Evolutionary conservation across 2,888 invertebrate species (phyloP), one percentile per base, ranked within the genome.

Genomic region (Eretmocerus hayati): DNA sequence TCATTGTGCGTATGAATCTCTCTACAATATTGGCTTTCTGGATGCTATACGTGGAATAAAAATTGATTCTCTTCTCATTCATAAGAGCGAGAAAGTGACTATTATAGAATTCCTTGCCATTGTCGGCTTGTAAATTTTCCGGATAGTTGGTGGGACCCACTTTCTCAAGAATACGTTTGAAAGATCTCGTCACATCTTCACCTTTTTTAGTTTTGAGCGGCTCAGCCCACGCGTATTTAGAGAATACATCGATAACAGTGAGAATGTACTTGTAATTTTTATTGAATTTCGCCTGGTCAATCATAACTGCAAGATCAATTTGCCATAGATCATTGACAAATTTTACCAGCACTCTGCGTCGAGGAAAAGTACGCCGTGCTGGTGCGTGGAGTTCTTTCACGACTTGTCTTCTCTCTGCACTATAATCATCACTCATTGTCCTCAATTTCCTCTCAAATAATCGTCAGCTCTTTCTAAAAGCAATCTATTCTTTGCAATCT

Each of bases 161-260:
- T 21, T 15, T n/a, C 5, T 6, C 15, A 2, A 37, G 5, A 13
- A 37, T 37, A 3, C 22, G 3, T 6, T 3, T 3, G 13, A 37
- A 20, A 5, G 13, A 20, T 15, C 22, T 21, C n/a, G 56, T 54
- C 13, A 67, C 61, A 47, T 65, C 61, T 35, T 50, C 41, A n/a
- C 49, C 64, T 40, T 11, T 48, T 41, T 53, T 56, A 4, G 30
- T 47, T 18, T 50, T 53, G 2, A 52, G 6, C 4, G 48, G 45
- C n/a, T 48, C 33, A 21, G 51, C 50, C 47, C 49, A 72, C 4
- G 65, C 61, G 58, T 57, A 72, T 59, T 72, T 72, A 3, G 67
- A 67, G 57, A 69, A 53, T 9, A 43, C 38, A 46, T 55, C 49
- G 40, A 71, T 72, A 8, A 68, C 59, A 11, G 62, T 60, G 46